Evolutionary conservation across 2,113 vertebrate genomes (phyloP), one percentile per base, ranked within the genome.

Genomic region (Crypturellus undulatus): DNA sequence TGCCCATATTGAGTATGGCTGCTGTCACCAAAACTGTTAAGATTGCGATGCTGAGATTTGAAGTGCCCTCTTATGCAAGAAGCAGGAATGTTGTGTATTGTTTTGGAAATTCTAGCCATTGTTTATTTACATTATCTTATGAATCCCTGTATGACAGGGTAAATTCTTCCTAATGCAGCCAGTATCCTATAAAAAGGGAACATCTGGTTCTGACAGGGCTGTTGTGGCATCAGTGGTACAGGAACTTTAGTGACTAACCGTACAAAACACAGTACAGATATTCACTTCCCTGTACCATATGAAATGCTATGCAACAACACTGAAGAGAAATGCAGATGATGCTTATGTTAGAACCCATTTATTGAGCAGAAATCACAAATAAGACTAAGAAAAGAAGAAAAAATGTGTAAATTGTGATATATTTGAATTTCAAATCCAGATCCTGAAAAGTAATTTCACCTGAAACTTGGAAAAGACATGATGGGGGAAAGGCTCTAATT

Each of bases 101-200:
- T 43, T 92, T 82, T n/a, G 28, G 36, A 84, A 91, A 89, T 56
- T 26, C 25, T 81, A 94, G 45, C 25, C 19, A 71, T 10, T 69
- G 14, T n/a, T 26, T 75, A 52, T 71, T 38, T 38, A 36, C 52
- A 34, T 12, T 34, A 5, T 9, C 36, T 76, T 72, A 8, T 30
- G n/a, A 92, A 28, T 36, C 42, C 54, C n/a, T 36, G 40, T 83
- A 83, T 43, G 42, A 67, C 49, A n/a, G 47, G 10, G 13, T 16
- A 36, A 90, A 47, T 73, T 38, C 9, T 70, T 49, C 64, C 51
- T 65, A 84, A 91, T 78, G 76, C 0, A 1, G 40, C 30, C 6
- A 79, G 38, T 19, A 81, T 54, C 24, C 43, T 49, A 52, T 8
- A 40, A 69, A 54, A 80, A 20, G 45, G 9, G 38, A 82, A 62